Evolutionary conservation across 2,797 vertebrate genomes (phyloP).

Genomic region (Microhierax caerulescens): DNA sequence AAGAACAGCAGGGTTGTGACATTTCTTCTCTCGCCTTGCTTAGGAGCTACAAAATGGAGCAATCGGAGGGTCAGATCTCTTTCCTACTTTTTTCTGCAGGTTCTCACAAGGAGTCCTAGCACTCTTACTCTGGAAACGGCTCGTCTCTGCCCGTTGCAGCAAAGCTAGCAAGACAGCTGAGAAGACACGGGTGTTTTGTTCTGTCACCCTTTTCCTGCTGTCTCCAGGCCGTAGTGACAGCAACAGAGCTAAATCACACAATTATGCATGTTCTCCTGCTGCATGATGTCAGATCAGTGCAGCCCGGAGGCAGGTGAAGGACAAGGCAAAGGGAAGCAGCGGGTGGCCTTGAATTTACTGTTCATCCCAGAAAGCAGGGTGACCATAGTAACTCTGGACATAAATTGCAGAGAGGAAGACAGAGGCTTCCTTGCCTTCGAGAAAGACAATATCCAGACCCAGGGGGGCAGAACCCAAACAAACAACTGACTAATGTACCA

Average conservation of each 20-base stretch:
- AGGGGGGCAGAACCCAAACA: background rate
- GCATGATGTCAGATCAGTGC: background rate
- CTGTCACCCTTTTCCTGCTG: background rate
- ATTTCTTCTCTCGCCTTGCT: background rate
- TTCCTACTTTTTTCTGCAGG: background rate
- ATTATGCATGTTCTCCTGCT: background rate
- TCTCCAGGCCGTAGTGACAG: background rate
- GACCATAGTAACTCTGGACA: background rate
- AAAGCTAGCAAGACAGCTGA: background rate
- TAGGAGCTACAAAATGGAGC: background rate
- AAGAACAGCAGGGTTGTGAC: background rate
- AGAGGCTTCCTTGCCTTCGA: background rate
- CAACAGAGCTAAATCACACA: background rate
- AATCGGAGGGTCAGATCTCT: background rate
- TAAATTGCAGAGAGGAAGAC: background rate
- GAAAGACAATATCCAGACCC: background rate
- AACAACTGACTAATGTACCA: background rate
- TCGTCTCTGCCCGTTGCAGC: background rate
- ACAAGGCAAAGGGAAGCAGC: background rate
- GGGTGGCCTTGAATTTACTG: background rate
- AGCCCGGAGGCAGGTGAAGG: background rate
- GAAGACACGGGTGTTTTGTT: background rate
- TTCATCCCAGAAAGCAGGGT: background rate
- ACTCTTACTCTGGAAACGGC: background rate
- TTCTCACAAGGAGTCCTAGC: background rate